Conservation (phyloP, 2,888 invertebrate species). For the Cryptocephalus moraei region DNA sequence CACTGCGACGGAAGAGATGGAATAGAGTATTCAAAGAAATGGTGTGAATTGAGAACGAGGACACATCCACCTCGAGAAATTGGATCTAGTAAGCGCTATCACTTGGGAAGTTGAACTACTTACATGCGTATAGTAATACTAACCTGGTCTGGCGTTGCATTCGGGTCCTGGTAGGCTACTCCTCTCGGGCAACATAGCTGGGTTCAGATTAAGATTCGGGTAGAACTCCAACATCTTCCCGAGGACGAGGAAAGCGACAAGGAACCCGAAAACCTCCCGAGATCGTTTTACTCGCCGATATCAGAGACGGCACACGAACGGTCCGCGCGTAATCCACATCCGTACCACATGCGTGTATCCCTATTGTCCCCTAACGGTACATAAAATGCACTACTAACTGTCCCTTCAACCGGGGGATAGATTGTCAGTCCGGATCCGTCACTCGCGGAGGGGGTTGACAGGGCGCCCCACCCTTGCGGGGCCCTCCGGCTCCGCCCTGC, state of each 20-base stretch:
- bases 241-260: constrained; percentile 1
- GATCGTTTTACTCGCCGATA: background rate
- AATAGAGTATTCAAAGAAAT: no score
- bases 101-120: background rate
- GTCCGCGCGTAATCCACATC: background rate
- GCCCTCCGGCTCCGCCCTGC: background rate
- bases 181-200: constrained; percentile 47
- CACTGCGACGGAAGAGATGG: no score
- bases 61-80: no score
- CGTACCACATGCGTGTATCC: background rate
- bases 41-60: no score
- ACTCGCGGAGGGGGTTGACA: constrained; percentile 1
- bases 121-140: constrained; percentile 17
- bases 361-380: background rate
- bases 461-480: background rate
- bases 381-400: background rate
- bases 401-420: background rate
- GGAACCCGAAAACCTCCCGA: background rate
- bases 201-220: constrained; percentile 46
- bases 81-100: no score
- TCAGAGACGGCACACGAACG: background rate
- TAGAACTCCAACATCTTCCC: constrained; percentile 60
- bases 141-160: constrained; percentile 58
- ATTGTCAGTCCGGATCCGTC: constrained; percentile 1
- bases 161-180: constrained; percentile 45